Evolutionary conservation across 2,797 vertebrate genomes (phyloP).

Genomic region (Rhinichthys osculus): DNA sequence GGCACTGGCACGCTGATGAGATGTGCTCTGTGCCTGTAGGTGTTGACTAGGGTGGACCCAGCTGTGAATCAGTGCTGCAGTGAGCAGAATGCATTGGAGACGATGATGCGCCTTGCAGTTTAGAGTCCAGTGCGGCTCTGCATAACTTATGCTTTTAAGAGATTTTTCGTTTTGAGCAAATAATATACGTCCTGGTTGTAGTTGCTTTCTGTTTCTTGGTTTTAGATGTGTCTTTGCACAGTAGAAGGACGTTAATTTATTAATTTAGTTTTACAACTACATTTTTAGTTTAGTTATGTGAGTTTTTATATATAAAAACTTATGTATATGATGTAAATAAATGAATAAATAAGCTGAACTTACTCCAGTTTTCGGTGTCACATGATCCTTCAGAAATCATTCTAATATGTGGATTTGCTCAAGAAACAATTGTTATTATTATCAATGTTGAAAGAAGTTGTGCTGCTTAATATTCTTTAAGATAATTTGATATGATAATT

Average conservation of each 20-base stretch:
- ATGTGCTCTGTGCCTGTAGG: slow-evolving; percentile 29
- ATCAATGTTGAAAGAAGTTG: not conserved
- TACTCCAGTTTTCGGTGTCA: no score
- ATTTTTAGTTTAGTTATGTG: not conserved
- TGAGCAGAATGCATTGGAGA: not conserved
- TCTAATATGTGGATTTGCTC: no score
- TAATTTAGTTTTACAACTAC: not conserved
- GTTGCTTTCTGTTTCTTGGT: not conserved
- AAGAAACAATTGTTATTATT: no score
- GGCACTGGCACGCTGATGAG: slow-evolving; percentile 64
- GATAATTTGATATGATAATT: no score
- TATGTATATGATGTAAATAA: no score
- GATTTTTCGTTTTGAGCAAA: not conserved
- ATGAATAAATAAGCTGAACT: no score
- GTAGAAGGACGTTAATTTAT: not conserved
- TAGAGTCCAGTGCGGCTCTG: not conserved
- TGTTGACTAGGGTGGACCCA: not conserved
- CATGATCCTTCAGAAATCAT: no score
- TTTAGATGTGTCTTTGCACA: not conserved
- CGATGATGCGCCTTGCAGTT: not conserved
- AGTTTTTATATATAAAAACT: not conserved
- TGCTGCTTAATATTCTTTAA: not conserved
- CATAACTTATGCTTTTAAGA: not conserved
- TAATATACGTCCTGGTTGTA: not conserved
- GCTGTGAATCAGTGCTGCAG: not conserved